phyloP scores from a whole-genome alignment of 2,888 invertebrate genomes.

The Hyalella azteca region DNA sequence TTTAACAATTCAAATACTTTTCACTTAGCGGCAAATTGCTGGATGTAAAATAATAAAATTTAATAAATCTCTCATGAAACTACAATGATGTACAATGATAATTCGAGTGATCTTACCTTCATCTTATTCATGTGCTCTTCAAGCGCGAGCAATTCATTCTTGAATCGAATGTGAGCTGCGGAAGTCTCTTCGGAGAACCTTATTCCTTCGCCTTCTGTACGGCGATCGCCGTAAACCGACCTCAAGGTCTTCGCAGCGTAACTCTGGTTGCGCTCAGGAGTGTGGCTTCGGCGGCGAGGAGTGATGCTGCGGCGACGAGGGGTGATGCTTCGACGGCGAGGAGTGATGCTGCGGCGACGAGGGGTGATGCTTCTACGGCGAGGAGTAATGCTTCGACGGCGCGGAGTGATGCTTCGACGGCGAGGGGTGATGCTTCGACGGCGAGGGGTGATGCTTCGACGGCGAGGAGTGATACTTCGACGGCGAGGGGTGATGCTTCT shows the following conservation, averaged over 20 bases:
- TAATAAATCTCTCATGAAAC: too few species aligned
- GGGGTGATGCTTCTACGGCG: neutral
- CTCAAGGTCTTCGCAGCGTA: too few species aligned
- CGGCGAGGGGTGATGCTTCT: neutral
- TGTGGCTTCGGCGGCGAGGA: neutral
- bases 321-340: neutral
- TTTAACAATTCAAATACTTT: too few species aligned
- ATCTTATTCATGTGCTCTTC: neutral
- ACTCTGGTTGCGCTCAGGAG: too few species aligned
- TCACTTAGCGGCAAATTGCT: too few species aligned
- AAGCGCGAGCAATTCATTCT: neutral
- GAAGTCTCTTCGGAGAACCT: too few species aligned
- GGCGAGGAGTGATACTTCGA: neutral
- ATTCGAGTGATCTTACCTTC: conserved; percentile 5
- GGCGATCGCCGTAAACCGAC: too few species aligned
- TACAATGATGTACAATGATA: too few species aligned
- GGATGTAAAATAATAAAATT: too few species aligned
- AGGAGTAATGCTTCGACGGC: neutral
- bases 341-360: neutral
- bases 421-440: neutral
- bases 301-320: neutral
- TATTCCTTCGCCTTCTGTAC: too few species aligned
- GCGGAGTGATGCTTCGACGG: neutral
- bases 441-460: too few species aligned
- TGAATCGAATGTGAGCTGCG: neutral